Percentiles rank a stretch among this genome's conserved stretches.
These are phyloP conservation scores for Pica pica DNA, from an alignment of 2,113 vertebrate species.

Conservation along the genomic window DNA sequence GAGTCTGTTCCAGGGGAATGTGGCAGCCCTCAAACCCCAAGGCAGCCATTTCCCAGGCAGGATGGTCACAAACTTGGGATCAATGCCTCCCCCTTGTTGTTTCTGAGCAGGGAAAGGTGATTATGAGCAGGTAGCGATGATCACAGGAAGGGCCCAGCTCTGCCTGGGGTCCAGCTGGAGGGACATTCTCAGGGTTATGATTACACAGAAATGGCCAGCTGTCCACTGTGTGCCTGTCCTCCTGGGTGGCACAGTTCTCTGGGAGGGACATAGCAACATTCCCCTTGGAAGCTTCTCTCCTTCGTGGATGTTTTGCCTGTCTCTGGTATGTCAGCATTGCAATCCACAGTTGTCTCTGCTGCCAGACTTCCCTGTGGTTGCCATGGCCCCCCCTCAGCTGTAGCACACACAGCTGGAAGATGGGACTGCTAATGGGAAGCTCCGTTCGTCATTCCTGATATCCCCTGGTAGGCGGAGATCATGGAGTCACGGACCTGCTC, in stretches of 20 bases:
- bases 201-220: not conserved
- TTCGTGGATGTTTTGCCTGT: not conserved
- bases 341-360: not conserved
- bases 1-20: not conserved
- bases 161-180: not conserved
- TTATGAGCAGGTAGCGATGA: not conserved
- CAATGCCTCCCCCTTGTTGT: not conserved
- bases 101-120: not conserved
- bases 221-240: not conserved
- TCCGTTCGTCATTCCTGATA: not conserved
- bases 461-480: not conserved
- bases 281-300: not conserved
- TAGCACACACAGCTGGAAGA: not conserved
- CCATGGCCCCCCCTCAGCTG: not conserved
- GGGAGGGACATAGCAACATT: not conserved
- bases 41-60: not conserved
- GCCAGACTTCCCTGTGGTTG: not conserved
- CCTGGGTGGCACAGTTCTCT: not conserved
- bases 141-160: not conserved
- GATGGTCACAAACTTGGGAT: not conserved
- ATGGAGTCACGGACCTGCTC: slow-evolving; percentile 29
- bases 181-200: not conserved
- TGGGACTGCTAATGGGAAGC: not conserved
- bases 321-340: not conserved
- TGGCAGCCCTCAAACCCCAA: not conserved